Conservation (phyloP, 2,888 invertebrate genomes). For the Listrodromus nycthemerus region DNA sequence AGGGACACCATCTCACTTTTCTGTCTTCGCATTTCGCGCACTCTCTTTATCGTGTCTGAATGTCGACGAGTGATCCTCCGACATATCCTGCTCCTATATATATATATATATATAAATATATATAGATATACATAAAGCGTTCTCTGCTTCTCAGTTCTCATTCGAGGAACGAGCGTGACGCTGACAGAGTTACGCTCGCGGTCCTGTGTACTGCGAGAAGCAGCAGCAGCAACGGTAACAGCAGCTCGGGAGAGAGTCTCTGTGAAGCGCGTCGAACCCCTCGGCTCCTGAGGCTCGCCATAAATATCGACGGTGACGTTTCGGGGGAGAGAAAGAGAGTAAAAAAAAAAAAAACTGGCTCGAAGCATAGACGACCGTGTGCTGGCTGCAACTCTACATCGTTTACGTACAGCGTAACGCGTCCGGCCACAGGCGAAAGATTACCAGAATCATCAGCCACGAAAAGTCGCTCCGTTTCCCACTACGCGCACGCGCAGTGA, state of each 20-base stretch:
- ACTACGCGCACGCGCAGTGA: neutral
- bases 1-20: conserved; percentile 21
- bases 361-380: conserved; percentile 75
- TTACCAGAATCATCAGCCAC: conserved; percentile 65
- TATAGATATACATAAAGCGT: neutral
- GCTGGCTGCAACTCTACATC: conserved; percentile 58
- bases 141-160: conserved; percentile 62
- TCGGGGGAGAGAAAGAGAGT: conserved; percentile 68
- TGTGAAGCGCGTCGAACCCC: conserved; percentile 74
- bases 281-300: conserved; percentile 79
- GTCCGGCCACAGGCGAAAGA: conserved; percentile 63
- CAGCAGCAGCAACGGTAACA: conserved; percentile 35
- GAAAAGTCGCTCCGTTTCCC: conserved; percentile 28
- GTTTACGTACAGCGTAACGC: conserved; percentile 56
- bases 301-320: conserved; percentile 83
- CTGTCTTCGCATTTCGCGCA: conserved; percentile 40
- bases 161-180: conserved; percentile 75
- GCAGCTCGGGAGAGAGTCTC: conserved; percentile 63
- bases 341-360: conserved; percentile 72
- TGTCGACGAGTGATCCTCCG: conserved; percentile 49
- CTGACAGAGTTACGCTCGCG: conserved; percentile 80
- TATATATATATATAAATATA: conserved; percentile 7
- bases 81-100: conserved; percentile 43
- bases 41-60: conserved; percentile 38
- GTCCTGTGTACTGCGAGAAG: conserved; percentile 66